Conservation (phyloP, 2,797 vertebrate species). For the Mormyrus hasselquistii region DNA sequence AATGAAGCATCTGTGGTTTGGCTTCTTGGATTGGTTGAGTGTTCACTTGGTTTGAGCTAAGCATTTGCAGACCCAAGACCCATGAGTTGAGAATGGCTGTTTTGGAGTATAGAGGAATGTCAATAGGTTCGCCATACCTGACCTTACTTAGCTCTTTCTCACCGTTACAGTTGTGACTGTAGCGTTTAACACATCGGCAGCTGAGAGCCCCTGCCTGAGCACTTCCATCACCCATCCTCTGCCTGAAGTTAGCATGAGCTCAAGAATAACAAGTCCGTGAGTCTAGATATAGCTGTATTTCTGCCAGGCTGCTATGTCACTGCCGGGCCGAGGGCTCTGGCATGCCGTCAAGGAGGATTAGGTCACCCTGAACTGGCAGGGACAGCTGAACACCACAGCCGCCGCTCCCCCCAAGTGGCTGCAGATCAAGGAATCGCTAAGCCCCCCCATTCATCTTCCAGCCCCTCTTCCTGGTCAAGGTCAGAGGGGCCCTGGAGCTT, state of each 20-base stretch:
- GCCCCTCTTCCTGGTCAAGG: not conserved
- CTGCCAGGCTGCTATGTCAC: not conserved
- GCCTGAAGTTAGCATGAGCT: not conserved
- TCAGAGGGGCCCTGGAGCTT: not conserved
- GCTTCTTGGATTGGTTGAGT: no score
- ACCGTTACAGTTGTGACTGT: not conserved
- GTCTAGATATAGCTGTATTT: not conserved
- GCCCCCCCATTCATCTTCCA: not conserved
- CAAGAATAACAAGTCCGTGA: not conserved
- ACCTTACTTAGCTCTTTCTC: not conserved
- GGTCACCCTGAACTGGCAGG: conserved; percentile 23
- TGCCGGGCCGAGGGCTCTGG: not conserved
- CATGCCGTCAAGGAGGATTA: conserved; percentile 5
- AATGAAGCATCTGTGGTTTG: not conserved
- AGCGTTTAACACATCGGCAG: not conserved
- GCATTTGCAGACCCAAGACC: not conserved
- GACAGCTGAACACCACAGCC: conserved; percentile 26
- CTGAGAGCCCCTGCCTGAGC: not conserved
- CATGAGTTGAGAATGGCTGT: not conserved
- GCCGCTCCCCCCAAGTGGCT: not conserved
- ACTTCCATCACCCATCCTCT: not conserved
- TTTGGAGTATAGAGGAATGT: not conserved
- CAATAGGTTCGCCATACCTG: not conserved
- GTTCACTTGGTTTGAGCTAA: no score
- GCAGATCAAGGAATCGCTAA: not conserved